Evolutionary conservation across 2,888 invertebrate species (phyloP).

Genomic region (Harpagoxenus sublaevis): DNA sequence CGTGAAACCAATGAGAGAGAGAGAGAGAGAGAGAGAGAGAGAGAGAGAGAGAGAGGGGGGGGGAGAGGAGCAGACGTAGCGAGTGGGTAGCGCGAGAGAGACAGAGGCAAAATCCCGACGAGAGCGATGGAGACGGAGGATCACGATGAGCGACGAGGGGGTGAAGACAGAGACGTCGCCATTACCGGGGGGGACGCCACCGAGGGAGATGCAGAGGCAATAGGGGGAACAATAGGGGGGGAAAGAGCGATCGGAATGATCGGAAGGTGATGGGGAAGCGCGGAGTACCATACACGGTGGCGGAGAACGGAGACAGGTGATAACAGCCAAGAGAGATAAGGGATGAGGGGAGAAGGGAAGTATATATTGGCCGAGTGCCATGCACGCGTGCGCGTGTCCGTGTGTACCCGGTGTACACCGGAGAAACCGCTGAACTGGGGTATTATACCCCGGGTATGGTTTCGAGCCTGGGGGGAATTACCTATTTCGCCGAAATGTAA

Average conservation of each 20-base stretch:
- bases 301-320: slow-evolving; percentile 22
- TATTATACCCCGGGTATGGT: background rate
- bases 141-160: background rate
- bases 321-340: background rate
- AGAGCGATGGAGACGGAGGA: slow-evolving; percentile 12
- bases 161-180: slow-evolving; percentile 20
- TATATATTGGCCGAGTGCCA: slow-evolving; percentile 35
- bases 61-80: background rate
- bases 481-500: slow-evolving; percentile 14
- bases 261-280: slow-evolving; percentile 14
- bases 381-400: slow-evolving; percentile 71
- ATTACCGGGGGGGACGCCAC: background rate
- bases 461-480: slow-evolving; percentile 13
- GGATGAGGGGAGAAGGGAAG: background rate
- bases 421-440: background rate
- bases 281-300: background rate
- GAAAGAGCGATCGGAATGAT: background rate
- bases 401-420: slow-evolving; percentile 49
- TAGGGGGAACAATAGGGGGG: background rate
- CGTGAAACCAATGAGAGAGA: background rate
- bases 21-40: slow-evolving; percentile 14
- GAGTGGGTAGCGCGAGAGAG: background rate
- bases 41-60: no score
- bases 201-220: background rate
- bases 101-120: background rate